Conservation (phyloP, 2,113 vertebrate genomes). For the Glaucomys volans region DNA sequence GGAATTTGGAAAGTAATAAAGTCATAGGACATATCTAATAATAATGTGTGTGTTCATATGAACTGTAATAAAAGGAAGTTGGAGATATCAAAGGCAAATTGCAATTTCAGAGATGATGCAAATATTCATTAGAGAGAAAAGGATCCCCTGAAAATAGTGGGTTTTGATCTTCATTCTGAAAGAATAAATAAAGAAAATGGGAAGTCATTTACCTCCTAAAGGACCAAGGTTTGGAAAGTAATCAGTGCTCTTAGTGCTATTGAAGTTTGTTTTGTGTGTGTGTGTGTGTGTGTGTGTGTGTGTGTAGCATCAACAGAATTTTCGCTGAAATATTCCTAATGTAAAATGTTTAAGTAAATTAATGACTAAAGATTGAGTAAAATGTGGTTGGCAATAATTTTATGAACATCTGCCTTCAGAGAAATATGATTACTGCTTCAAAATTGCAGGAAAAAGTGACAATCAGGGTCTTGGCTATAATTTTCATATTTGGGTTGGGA, state of each 20-base stretch:
- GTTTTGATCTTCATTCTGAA: not conserved
- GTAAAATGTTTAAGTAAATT: slow-evolving; percentile 55
- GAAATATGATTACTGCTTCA: slow-evolving; percentile 45
- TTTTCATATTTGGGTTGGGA: slow-evolving; percentile 58
- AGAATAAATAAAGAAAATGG: not conserved
- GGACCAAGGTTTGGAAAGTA: not conserved
- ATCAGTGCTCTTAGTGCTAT: not conserved
- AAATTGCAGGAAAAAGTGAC: slow-evolving; percentile 64
- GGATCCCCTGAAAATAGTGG: not conserved
- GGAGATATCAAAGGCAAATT: not conserved
- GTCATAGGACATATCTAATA: not conserved
- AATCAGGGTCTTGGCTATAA: slow-evolving; percentile 56
- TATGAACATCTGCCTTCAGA: slow-evolving; percentile 40
- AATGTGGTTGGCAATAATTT: slow-evolving; percentile 38
- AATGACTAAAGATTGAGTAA: slow-evolving; percentile 24
- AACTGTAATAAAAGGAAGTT: not conserved
- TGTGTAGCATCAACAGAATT: not conserved
- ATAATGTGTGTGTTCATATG: not conserved
- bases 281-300: no score
- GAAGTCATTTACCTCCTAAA: not conserved
- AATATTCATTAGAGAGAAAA: not conserved
- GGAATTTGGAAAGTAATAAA: slow-evolving; percentile 39
- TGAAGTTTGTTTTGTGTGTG: not conserved
- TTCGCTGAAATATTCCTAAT: slow-evolving; percentile 27
- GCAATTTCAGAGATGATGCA: not conserved